These are phyloP conservation scores for Gymnogyps californianus DNA, from an alignment of 2,113 vertebrate species.

Conservation along the genomic window DNA sequence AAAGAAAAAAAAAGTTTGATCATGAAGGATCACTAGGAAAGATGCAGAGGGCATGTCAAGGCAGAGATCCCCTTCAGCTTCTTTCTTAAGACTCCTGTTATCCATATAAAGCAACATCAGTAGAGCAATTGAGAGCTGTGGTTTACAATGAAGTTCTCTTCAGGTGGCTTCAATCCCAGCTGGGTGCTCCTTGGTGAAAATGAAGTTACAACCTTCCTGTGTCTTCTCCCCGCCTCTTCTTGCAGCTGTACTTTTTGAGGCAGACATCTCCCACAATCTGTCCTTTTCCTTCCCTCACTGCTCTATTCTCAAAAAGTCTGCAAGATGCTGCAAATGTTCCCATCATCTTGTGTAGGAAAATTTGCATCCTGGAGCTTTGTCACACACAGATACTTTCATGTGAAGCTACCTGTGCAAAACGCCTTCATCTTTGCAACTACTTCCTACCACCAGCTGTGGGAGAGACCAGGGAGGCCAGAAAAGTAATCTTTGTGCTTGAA, in stretches of 20 bases:
- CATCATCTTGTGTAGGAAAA: not conserved
- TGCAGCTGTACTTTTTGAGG: not conserved
- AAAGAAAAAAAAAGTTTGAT: not conserved
- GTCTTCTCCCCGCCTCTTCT: not conserved
- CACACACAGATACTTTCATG: not conserved
- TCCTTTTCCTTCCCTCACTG: not conserved
- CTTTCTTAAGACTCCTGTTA: not conserved
- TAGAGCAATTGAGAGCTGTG: not conserved
- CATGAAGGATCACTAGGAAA: not conserved
- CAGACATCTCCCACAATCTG: not conserved
- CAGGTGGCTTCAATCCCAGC: not conserved
- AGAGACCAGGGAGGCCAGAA: not conserved
- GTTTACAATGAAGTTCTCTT: not conserved
- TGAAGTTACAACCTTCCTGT: not conserved
- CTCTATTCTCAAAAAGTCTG: not conserved
- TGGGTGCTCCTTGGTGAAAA: not conserved
- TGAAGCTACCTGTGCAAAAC: not conserved
- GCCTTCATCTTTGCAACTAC: not conserved
- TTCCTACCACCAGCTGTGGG: not conserved
- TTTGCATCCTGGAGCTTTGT: not conserved
- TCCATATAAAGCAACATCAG: not conserved
- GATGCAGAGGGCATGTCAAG: not conserved
- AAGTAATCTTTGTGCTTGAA: not conserved
- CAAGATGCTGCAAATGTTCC: not conserved
- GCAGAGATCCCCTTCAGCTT: not conserved